These are phyloP conservation scores for Platycercus adscitus DNA, from an alignment of 2,113 vertebrate genomes.

Conservation along the genomic window DNA sequence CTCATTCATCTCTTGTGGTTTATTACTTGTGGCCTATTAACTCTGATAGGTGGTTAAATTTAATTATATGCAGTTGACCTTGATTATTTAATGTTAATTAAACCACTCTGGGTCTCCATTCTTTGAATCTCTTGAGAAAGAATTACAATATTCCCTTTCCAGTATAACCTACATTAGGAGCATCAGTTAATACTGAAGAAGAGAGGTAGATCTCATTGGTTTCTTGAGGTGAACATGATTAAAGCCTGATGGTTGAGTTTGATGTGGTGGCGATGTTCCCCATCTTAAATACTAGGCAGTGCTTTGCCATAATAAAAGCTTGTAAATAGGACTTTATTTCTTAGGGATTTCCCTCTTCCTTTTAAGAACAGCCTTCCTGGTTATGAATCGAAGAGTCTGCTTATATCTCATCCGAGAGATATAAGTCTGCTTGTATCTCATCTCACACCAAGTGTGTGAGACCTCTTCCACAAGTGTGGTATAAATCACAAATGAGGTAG, in stretches of 20 bases:
- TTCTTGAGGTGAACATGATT: not conserved
- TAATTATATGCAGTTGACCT: constrained; percentile 34
- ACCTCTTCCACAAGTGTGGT: not conserved
- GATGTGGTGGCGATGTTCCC: not conserved
- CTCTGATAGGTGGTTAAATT: constrained; percentile 15
- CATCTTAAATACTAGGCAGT: not conserved
- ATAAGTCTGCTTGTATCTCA: not conserved
- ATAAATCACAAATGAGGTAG: not conserved
- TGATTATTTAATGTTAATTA: constrained; percentile 59
- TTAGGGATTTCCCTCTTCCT: not conserved
- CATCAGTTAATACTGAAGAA: not conserved
- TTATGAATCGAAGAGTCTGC: not conserved
- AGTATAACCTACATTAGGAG: not conserved
- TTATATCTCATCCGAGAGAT: not conserved
- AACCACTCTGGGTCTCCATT: not conserved
- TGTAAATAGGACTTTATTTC: not conserved
- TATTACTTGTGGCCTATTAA: constrained; percentile 44
- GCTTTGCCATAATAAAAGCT: not conserved
- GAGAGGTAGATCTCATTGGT: not conserved
- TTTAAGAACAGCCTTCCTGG: not conserved
- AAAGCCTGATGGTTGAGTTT: not conserved
- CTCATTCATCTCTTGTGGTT: not conserved
- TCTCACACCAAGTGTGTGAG: not conserved
- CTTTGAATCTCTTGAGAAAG: not conserved
- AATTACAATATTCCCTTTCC: not conserved